These are phyloP conservation scores for Elymnias hypermnestra DNA, from an alignment of 1,140 invertebrate genomes.

Conservation along the genomic window DNA sequence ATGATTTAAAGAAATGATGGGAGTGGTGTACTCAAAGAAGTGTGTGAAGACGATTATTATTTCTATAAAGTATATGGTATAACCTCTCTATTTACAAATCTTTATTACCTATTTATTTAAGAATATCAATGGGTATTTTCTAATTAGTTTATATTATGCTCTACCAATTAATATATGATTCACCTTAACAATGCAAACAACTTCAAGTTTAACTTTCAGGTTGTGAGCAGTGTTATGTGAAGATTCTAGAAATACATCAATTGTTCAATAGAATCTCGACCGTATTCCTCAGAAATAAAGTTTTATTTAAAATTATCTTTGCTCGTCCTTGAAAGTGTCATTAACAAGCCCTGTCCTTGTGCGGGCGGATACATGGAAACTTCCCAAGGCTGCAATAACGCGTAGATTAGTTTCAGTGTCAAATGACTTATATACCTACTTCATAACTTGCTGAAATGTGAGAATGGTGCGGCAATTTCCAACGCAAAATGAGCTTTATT, in stretches of 20 bases:
- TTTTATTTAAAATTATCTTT: neutral
- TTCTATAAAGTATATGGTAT: too few species aligned
- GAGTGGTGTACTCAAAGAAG: too few species aligned
- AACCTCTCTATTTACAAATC: too few species aligned
- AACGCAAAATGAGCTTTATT: too few species aligned
- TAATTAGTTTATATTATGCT: too few species aligned
- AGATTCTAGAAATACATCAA: neutral
- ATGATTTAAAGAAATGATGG: too few species aligned
- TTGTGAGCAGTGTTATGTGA: neutral
- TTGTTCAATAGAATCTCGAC: neutral
- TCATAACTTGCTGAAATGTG: neutral
- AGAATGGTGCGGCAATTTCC: too few species aligned
- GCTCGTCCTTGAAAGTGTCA: slow-evolving; percentile 33
- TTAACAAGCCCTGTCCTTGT: slow-evolving; percentile 50
- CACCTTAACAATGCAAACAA: neutral
- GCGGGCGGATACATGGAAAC: slow-evolving; percentile 51
- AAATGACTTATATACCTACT: slow-evolving; percentile 25
- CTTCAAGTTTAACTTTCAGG: neutral
- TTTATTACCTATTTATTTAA: too few species aligned
- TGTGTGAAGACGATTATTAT: too few species aligned
- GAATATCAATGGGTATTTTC: too few species aligned
- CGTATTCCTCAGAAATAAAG: neutral
- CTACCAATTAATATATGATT: too few species aligned
- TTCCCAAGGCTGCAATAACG: slow-evolving; percentile 56
- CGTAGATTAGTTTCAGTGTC: slow-evolving; percentile 57